phyloP scores from a whole-genome alignment of 2,113 vertebrate species.

The Vireo altiloquus region DNA sequence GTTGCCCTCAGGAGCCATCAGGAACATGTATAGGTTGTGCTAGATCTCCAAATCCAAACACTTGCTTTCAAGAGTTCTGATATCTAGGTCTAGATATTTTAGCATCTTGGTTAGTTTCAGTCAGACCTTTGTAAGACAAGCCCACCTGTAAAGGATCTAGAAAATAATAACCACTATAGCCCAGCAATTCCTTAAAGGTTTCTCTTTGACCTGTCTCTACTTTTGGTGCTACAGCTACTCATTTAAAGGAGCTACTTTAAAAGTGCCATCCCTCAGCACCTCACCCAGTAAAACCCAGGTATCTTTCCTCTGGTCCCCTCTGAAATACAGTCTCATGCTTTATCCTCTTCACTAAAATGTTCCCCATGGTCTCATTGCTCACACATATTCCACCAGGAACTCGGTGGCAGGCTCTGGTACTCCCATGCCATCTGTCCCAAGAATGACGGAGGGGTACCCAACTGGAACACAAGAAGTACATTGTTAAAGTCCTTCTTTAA shows the following conservation, averaged over 20 bases:
- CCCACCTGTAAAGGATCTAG: neutral
- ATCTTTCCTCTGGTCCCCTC: neutral
- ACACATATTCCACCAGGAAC: rapidly evolving
- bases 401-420: rapidly evolving
- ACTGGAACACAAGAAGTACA: neutral
- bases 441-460: neutral
- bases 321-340: neutral
- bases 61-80: neutral
- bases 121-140: neutral
- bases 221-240: neutral
- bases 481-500: neutral
- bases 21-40: neutral
- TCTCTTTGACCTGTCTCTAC: neutral
- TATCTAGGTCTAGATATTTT: neutral
- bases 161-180: neutral
- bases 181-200: neutral
- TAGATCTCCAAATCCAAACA: neutral
- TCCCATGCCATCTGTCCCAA: rapidly evolving
- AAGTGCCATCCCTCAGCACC: neutral
- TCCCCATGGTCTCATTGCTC: neutral
- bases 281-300: neutral
- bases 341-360: neutral
- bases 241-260: neutral
- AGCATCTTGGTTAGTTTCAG: neutral
- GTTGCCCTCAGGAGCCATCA: rapidly evolving